phyloP scores from a whole-genome alignment of 2,797 vertebrate species.

The Pseudochromis fuscus region DNA sequence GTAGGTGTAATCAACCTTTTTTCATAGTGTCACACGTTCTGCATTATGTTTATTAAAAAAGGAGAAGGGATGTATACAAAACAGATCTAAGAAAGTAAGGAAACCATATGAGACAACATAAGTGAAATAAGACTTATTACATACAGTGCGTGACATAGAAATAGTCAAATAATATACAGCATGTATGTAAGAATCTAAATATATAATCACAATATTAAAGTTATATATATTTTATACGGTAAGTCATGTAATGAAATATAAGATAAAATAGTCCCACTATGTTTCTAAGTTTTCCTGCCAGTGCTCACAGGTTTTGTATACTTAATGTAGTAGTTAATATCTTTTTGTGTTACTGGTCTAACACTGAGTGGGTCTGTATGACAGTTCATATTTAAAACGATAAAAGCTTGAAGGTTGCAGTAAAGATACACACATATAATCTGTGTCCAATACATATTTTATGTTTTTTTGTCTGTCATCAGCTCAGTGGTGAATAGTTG shows the following conservation, averaged over 20 bases:
- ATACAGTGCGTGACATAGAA: too few relatives aligned
- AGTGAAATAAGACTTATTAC: too few relatives aligned
- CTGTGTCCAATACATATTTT: too few relatives aligned
- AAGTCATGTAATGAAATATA: background rate
- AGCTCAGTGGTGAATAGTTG: conserved; percentile 21
- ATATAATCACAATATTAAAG: background rate
- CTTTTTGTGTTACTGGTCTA: background rate
- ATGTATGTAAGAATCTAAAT: too few relatives aligned
- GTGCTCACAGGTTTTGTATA: background rate
- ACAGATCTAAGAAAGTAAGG: too few relatives aligned
- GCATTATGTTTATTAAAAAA: conserved; percentile 20
- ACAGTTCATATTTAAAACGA: too few relatives aligned
- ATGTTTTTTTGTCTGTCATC: conserved; percentile 11
- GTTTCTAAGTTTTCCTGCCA: background rate
- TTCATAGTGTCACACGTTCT: conserved; percentile 15
- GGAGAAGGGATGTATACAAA: too few relatives aligned
- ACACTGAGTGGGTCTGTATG: background rate
- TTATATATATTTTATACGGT: background rate
- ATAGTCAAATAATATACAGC: too few relatives aligned
- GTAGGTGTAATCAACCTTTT: conserved; percentile 36
- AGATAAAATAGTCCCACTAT: background rate
- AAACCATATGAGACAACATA: too few relatives aligned
- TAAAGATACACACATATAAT: too few relatives aligned
- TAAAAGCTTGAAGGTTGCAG: too few relatives aligned
- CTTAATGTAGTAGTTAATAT: background rate